Evolutionary conservation across 2,113 vertebrate genomes (phyloP).

Genomic region (Centropus bengalensis): DNA sequence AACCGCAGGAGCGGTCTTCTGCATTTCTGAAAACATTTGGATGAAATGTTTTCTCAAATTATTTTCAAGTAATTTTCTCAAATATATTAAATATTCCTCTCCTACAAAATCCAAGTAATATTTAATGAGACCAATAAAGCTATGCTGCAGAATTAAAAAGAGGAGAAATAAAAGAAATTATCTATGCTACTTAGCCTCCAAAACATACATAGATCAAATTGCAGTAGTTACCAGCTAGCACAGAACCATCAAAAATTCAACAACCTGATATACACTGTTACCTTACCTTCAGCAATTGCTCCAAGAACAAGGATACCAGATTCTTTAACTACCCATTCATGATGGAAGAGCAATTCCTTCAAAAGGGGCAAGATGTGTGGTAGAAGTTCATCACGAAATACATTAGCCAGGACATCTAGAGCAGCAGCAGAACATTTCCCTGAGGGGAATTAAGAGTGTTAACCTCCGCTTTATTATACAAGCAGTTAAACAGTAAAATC

Average conservation of each 20-base stretch:
- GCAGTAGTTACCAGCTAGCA: background rate
- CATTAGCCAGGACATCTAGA: conserved; percentile 93
- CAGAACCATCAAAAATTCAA: background rate
- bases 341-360: conserved; percentile 96
- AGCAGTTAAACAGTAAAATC: background rate
- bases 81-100: background rate
- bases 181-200: background rate
- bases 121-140: background rate
- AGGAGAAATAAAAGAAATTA: too few relatives aligned
- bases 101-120: background rate
- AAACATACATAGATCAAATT: background rate
- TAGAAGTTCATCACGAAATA: conserved; percentile 94
- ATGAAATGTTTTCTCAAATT: too few relatives aligned
- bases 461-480: background rate
- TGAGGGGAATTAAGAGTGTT: conserved; percentile 47
- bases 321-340: conserved; percentile 95
- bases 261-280: background rate
- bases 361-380: conserved; percentile 92
- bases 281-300: conserved; percentile 93
- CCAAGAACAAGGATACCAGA: conserved; percentile 97
- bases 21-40: background rate
- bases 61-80: background rate
- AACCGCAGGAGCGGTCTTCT: background rate
- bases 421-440: conserved; percentile 97
- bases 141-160: background rate